phyloP scores from a whole-genome alignment of 2,113 vertebrate genomes.

The Brachypodius melanocephalos region DNA sequence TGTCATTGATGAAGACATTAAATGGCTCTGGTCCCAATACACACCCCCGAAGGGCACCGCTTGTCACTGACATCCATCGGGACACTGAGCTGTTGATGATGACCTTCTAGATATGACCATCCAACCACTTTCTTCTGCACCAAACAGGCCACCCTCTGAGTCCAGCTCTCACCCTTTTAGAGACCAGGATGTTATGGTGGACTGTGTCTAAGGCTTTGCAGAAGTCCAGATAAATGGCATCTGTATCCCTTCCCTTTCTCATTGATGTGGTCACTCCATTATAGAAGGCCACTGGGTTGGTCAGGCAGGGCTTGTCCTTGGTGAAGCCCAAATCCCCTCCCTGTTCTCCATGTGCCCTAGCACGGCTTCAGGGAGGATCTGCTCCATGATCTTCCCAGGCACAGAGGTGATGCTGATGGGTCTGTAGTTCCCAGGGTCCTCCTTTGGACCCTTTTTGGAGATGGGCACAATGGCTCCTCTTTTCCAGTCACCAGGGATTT shows the following conservation, averaged over 20 bases:
- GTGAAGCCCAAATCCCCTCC: background rate
- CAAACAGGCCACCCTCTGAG: background rate
- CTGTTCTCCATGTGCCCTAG: background rate
- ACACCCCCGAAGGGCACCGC: background rate
- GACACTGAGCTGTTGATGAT: background rate
- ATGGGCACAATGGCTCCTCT: background rate
- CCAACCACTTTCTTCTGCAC: background rate
- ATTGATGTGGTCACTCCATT: background rate
- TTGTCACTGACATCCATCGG: background rate
- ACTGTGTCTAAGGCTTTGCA: background rate
- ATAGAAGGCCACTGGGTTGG: background rate
- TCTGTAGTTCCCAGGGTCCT: background rate
- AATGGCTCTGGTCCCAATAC: background rate
- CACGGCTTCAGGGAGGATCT: background rate
- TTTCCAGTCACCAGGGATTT: background rate
- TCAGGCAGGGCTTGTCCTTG: background rate
- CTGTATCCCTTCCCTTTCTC: background rate
- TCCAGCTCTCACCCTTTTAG: background rate
- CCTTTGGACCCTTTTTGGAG: background rate
- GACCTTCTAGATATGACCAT: background rate
- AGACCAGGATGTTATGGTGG: background rate
- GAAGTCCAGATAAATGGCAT: background rate
- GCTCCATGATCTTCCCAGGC: background rate
- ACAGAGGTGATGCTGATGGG: background rate
- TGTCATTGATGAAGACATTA: background rate